Conservation (phyloP, 2,113 vertebrate genomes). For the Pithys albifrons region DNA sequence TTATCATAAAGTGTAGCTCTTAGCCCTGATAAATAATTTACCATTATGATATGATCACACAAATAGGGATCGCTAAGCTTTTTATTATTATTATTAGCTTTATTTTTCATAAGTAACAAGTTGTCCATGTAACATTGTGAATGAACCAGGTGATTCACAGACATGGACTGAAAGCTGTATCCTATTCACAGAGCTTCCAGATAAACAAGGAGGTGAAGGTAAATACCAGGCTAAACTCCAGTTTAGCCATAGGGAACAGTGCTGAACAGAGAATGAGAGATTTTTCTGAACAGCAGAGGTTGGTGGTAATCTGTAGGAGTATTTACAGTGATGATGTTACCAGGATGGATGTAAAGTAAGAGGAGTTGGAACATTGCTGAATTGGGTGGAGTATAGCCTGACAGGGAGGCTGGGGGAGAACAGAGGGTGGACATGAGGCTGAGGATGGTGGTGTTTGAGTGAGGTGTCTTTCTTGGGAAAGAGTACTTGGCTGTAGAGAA, state of each 20-base stretch:
- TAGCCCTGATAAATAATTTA: conserved; percentile 45
- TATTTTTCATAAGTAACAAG: conserved; percentile 19
- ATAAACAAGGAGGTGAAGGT: not conserved
- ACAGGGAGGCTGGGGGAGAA: not conserved
- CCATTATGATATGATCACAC: not conserved
- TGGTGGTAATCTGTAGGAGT: not conserved
- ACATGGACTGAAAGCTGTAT: not conserved
- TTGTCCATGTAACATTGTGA: not conserved
- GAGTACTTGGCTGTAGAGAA: not conserved
- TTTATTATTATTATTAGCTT: conserved; percentile 28
- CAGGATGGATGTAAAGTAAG: not conserved
- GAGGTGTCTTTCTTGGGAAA: not conserved
- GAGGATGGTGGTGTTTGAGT: not conserved
- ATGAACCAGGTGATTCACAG: not conserved
- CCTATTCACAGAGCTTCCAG: not conserved
- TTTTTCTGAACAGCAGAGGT: not conserved
- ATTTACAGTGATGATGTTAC: not conserved
- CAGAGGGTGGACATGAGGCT: not conserved
- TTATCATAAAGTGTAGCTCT: conserved; percentile 22
- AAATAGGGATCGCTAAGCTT: conserved; percentile 4
- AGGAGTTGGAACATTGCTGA: not conserved
- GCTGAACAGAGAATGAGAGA: not conserved
- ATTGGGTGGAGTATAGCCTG: not conserved
- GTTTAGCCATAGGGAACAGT: not conserved
- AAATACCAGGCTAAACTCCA: not conserved